Conservation (phyloP, 2,888 invertebrate genomes). For the Agriopis leucophaearia region DNA sequence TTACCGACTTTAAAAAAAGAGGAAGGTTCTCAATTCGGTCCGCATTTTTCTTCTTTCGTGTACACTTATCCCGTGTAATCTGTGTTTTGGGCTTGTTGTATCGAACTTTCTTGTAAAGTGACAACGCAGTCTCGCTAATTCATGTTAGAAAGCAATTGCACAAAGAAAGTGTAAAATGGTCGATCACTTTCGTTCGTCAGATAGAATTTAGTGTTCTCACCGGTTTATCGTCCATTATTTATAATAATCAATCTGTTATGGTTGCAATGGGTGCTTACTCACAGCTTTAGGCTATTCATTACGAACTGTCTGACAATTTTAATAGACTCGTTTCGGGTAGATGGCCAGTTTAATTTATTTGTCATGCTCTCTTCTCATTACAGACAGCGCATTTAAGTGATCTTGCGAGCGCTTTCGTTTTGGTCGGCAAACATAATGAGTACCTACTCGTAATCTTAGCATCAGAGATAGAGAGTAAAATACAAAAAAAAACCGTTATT, state of each 20-base stretch:
- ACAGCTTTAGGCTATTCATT: conserved; percentile 37
- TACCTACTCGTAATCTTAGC: neutral
- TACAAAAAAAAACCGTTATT: neutral
- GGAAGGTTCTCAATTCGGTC: too few relatives aligned
- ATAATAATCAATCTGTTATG: conserved; percentile 53
- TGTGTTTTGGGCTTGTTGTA: conserved; percentile 26
- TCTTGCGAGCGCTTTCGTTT: conserved; percentile 10
- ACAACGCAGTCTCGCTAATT: conserved; percentile 60
- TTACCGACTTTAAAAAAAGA: too few relatives aligned
- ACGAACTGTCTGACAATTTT: conserved; percentile 29
- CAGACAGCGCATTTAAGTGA: conserved; percentile 25
- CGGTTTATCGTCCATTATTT: conserved; percentile 51
- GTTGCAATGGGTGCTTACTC: conserved; percentile 47
- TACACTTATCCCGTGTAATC: conserved; percentile 14
- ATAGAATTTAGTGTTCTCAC: conserved; percentile 54
- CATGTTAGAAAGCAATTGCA: conserved; percentile 74
- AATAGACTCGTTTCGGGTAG: conserved; percentile 31
- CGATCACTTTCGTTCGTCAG: conserved; percentile 68
- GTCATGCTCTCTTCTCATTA: conserved; percentile 27
- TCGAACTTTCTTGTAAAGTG: conserved; percentile 43
- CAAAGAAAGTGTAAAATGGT: conserved; percentile 73
- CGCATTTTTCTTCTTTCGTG: neutral
- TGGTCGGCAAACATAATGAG: neutral
- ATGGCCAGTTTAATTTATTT: conserved; percentile 23
- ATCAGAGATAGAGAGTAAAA: neutral